A percentile compares a stretch with the other conserved stretches of the same genome.
phyloP scores from a whole-genome alignment of 1,140 invertebrate genomes.

The Zaprionus camerounensis region DNA sequence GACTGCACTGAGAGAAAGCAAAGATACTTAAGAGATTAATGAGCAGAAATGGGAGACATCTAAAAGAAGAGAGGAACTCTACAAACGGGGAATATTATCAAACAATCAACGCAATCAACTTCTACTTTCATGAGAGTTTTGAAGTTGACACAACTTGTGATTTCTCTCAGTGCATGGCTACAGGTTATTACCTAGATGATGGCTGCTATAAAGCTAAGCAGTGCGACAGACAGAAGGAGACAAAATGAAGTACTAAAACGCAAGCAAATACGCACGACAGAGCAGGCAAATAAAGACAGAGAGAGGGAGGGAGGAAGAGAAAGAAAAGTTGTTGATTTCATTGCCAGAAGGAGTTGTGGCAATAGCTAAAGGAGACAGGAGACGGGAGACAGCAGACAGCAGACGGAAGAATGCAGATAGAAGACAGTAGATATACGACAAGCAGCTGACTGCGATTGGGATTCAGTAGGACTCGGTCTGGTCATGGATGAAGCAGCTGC shows the following conservation, averaged over 20 bases:
- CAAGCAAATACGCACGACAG: slow-evolving; percentile 10
- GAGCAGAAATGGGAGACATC: not conserved
- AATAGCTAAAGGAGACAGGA: slow-evolving; percentile 39
- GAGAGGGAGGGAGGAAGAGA: not conserved
- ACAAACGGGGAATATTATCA: too few relatives aligned
- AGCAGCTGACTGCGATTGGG: slow-evolving; percentile 1
- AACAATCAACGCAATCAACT: too few relatives aligned
- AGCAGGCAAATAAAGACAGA: not conserved
- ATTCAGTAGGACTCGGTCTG: not conserved
- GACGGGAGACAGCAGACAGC: slow-evolving; percentile 18
- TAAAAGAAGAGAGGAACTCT: not conserved
- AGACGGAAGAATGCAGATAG: not conserved
- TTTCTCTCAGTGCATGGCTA: slow-evolving; percentile 10
- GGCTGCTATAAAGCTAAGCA: slow-evolving; percentile 46
- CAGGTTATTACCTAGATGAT: slow-evolving; percentile 70
- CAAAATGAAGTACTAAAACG: not conserved
- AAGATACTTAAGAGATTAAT: not conserved
- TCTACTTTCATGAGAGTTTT: not conserved
- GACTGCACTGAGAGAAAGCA: not conserved
- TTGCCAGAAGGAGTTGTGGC: slow-evolving; percentile 48
- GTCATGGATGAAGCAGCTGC: slow-evolving; percentile 43
- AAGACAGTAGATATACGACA: slow-evolving; percentile 7
- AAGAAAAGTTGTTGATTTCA: slow-evolving; percentile 54
- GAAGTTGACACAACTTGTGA: not conserved
- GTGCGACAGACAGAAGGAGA: not conserved